Conservation (phyloP, 2,113 vertebrate species). For the Dipodomys stephensi region DNA sequence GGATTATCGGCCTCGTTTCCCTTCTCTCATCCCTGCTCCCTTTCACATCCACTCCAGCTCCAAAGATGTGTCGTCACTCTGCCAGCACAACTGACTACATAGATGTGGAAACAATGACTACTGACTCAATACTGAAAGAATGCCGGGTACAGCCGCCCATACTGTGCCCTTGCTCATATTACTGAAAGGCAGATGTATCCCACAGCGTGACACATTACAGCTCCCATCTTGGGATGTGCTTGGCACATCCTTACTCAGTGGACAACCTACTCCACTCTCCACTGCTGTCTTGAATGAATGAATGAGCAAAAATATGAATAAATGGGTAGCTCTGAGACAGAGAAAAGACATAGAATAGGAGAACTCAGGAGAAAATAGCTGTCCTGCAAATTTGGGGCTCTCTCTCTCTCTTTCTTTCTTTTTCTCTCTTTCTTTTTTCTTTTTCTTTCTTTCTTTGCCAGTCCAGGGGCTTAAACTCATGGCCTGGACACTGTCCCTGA, state of each 20-base stretch:
- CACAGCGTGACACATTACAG: neutral
- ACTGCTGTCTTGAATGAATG: neutral
- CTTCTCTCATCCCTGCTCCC: neutral
- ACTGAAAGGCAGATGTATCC: neutral
- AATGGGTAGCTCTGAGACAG: slow-evolving; percentile 3
- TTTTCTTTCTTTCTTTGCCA: too few species aligned
- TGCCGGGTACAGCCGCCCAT: neutral
- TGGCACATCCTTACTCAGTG: neutral
- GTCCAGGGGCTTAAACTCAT: too few species aligned
- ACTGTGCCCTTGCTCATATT: neutral
- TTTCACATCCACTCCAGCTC: neutral
- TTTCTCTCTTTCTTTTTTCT: too few species aligned
- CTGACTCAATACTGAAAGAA: neutral
- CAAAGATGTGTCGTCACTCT: neutral
- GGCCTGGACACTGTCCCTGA: too few species aligned
- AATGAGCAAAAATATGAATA: neutral
- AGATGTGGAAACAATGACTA: neutral
- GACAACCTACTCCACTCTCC: neutral
- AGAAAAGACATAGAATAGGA: slow-evolving; percentile 23
- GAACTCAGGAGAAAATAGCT: neutral
- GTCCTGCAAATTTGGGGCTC: neutral
- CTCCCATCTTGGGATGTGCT: neutral
- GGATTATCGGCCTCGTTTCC: neutral
- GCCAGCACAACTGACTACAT: neutral
- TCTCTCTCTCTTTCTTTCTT: too few species aligned